phyloP scores from a whole-genome alignment of 2,797 vertebrate genomes.

The Smutsia temminckii region DNA sequence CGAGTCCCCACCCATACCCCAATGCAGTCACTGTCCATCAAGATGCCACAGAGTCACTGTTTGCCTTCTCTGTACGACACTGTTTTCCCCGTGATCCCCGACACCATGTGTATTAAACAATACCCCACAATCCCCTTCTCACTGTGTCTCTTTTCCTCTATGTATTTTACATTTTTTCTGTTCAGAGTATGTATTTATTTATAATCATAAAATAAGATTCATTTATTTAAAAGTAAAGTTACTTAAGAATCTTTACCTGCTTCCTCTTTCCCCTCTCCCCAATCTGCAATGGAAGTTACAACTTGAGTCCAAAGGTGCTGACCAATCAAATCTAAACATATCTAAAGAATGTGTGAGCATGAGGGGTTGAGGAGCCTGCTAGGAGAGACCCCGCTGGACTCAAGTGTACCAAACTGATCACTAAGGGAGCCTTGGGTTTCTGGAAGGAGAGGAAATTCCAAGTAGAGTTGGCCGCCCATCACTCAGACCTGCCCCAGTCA shows the following conservation, averaged over 20 bases:
- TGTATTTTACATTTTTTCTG: neutral
- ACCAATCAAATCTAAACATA: neutral
- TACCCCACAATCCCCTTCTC: neutral
- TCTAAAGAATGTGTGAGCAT: neutral
- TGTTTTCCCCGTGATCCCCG: no score
- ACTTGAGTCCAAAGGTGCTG: neutral
- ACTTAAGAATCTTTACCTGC: conserved; percentile 4
- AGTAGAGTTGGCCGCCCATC: neutral
- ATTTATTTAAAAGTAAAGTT: conserved; percentile 34
- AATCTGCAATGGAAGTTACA: neutral
- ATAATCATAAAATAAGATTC: neutral
- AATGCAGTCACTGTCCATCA: no score
- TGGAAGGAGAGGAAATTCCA: neutral
- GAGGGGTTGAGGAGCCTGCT: neutral
- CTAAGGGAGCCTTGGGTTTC: neutral
- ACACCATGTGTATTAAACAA: no score
- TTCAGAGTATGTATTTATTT: neutral
- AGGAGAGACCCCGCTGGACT: neutral
- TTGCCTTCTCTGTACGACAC: no score
- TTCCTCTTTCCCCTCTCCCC: neutral
- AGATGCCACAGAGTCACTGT: no score
- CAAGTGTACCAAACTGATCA: neutral
- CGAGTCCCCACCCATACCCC: no score
- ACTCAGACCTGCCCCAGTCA: neutral
- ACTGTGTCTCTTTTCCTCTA: neutral